These are phyloP conservation scores for Nycticorax nycticorax DNA, from an alignment of 2,113 vertebrate species.

Conservation along the genomic window DNA sequence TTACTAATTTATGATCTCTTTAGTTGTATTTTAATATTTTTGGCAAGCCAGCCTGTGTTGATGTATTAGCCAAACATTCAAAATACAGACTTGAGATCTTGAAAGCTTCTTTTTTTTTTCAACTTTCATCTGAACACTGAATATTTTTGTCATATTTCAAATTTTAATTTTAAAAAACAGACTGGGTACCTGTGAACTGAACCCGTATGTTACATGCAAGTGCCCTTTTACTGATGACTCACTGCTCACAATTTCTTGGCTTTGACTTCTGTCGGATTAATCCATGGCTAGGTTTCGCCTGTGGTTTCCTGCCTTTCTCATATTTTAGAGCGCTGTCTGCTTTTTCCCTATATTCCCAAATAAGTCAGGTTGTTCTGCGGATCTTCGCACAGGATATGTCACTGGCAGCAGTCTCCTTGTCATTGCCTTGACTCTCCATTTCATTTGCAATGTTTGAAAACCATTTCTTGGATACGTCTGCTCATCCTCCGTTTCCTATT, in stretches of 20 bases:
- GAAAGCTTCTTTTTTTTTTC: slow-evolving; percentile 35
- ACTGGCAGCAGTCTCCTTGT: background rate
- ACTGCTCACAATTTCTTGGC: slow-evolving; percentile 48
- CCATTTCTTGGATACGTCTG: background rate
- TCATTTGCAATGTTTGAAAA: slow-evolving; percentile 12
- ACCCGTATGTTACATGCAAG: slow-evolving; percentile 55
- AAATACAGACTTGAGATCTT: slow-evolving; percentile 70
- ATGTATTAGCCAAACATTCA: slow-evolving; percentile 71
- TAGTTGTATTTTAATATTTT: slow-evolving; percentile 73
- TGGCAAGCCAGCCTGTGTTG: slow-evolving; percentile 70
- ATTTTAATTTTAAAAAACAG: slow-evolving; percentile 71
- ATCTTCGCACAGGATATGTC: background rate
- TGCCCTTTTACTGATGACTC: slow-evolving; percentile 52
- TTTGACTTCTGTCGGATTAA: slow-evolving; percentile 37
- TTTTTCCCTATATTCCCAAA: background rate
- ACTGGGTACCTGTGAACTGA: slow-evolving; percentile 62
- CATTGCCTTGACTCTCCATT: background rate
- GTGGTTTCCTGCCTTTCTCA: background rate
- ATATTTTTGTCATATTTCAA: slow-evolving; percentile 71
- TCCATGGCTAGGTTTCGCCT: background rate
- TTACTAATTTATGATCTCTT: slow-evolving; percentile 77
- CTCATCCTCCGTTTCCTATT: background rate
- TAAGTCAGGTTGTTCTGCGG: background rate
- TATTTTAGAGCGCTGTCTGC: slow-evolving; percentile 3
- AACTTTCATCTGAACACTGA: slow-evolving; percentile 59